Evolutionary conservation across 2,888 invertebrate species (phyloP).

Genomic region (Cantharis lateralis): DNA sequence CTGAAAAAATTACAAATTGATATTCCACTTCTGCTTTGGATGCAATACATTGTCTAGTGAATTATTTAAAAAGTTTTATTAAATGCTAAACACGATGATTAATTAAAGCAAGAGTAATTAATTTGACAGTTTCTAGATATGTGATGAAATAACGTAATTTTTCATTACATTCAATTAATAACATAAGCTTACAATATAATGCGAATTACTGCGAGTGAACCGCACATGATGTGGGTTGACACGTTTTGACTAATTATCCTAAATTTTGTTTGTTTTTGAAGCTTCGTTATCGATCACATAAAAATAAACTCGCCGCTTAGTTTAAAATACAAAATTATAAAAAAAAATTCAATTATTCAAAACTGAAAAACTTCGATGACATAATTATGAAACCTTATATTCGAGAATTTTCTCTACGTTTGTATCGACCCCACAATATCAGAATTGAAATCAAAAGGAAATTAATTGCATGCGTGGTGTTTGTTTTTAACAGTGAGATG

Average conservation of each 20-base stretch:
- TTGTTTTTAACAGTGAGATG: not conserved
- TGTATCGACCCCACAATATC: not conserved
- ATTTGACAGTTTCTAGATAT: constrained; percentile 33
- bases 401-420: not conserved
- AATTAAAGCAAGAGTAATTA: constrained; percentile 31
- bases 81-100: constrained; percentile 18
- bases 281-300: constrained; percentile 3
- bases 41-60: not conserved
- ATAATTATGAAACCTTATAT: not conserved
- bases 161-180: constrained; percentile 36
- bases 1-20: not conserved
- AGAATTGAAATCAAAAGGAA: not conserved
- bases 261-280: constrained; percentile 22
- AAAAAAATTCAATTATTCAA: not conserved
- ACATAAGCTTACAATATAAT: constrained; percentile 23
- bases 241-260: constrained; percentile 32
- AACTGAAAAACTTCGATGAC: not conserved
- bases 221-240: constrained; percentile 32
- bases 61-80: not conserved
- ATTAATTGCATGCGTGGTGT: not conserved
- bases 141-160: constrained; percentile 29
- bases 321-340: not conserved
- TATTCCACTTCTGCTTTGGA: not conserved
- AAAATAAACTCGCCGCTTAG: not conserved
- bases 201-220: constrained; percentile 24